Base-by-base conservation (phyloP, 2,113 vertebrate species). In the Opisthocomus hoazin region DNA sequence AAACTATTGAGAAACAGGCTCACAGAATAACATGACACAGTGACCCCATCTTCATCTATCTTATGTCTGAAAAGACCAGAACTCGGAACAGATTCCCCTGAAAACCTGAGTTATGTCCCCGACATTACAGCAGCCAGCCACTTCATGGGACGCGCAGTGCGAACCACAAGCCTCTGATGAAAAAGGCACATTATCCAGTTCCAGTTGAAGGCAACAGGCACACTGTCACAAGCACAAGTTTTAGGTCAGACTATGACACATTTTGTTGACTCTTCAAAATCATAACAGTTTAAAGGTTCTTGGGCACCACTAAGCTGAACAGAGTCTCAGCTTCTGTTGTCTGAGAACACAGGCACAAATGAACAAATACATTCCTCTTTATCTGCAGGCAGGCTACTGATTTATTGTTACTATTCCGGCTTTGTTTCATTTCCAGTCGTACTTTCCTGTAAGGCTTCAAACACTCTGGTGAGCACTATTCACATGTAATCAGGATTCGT, bases 141-240 rank as follows among this genome's bases (percentile, higher is more conserved):
- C 1, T 1, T 56, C 50, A 56, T 1, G 3, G 36, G 41, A 71
- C 64, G 41, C 1, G 15, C 36, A 41, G 21, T 3, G 0, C 26
- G 56, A 93, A 51, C 15, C 66, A 74, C 41, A 30, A 61, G n/a
- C 4, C n/a, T 43, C 26, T 39, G 27, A 78, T 34, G 41, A 50
- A 75, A 78, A 41, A 50, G 30, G 63, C 32, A 36, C 1, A 0
- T 24, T 43, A 30, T 11, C 30, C 48, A 34, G 32, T 83, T 68
- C 45, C 45, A 46, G 0, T 30, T 29, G 60, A 54, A 85, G 65
- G 65, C 48, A 61, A 64, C 11, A 46, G 39, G 39, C 34, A 43
- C 58, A n/a, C 4, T 2, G 34, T 21, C 57, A 48, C 41, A 65
- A 88, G 66, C 1, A 0, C 43, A 13, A 1, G 0, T 37, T 58